These are phyloP conservation scores for Coelogynopora nodosa DNA, from an alignment of 2,888 invertebrate species.

Conservation along the genomic window DNA sequence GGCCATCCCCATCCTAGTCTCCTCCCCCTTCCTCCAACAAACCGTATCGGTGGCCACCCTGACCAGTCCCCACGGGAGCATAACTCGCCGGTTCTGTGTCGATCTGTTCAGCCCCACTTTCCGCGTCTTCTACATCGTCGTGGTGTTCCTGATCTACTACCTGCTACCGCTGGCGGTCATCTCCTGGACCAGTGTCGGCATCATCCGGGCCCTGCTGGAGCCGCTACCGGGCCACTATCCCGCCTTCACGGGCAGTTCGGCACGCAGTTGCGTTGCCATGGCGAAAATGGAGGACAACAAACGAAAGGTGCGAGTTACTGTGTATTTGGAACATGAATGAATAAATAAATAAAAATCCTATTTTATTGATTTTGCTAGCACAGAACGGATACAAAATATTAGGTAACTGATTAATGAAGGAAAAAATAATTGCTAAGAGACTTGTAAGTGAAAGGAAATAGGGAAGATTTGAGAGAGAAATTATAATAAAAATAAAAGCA, in stretches of 20 bases:
- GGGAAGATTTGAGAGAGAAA: too few species aligned
- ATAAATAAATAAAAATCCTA: too few species aligned
- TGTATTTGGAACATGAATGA: background rate
- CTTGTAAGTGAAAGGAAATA: too few species aligned
- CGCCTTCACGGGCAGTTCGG: conserved; percentile 47
- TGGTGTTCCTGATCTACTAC: conserved; percentile 61
- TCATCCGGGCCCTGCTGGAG: conserved; percentile 53
- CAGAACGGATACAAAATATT: too few species aligned
- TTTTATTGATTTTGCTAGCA: too few species aligned
- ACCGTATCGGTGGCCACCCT: conserved; percentile 50
- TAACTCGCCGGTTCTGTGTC: conserved; percentile 60
- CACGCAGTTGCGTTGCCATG: conserved; percentile 44
- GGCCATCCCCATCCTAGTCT: conserved; percentile 58
- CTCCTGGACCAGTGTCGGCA: conserved; percentile 53
- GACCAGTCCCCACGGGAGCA: conserved; percentile 58
- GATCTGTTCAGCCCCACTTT: conserved; percentile 60
- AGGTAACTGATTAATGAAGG: too few species aligned
- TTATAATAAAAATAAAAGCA: too few species aligned
- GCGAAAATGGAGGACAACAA: conserved; percentile 54
- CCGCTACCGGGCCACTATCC: conserved; percentile 50
- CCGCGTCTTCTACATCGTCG: conserved; percentile 59
- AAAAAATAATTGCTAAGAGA: too few species aligned
- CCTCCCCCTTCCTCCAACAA: conserved; percentile 51
- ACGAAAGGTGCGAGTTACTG: conserved; percentile 51
- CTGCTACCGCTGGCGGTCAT: conserved; percentile 60